Conservation (phyloP, 2,888 invertebrate species). For the Orthosia cruda region DNA sequence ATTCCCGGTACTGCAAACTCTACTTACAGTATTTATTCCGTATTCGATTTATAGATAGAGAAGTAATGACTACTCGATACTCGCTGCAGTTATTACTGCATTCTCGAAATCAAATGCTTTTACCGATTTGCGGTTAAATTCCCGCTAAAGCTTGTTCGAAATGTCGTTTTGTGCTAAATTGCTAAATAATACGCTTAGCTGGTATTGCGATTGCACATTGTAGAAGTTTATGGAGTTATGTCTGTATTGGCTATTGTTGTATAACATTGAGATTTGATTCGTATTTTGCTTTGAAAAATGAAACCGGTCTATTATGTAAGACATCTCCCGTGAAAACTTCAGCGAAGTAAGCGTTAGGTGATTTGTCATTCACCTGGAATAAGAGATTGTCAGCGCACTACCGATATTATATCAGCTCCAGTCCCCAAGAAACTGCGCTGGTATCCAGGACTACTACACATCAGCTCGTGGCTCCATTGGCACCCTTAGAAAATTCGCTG, state of each 20-base stretch:
- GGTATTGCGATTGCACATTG: constrained; percentile 27
- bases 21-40: background rate
- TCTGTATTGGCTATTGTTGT: constrained; percentile 13
- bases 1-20: too few relatives aligned
- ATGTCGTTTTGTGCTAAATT: constrained; percentile 47
- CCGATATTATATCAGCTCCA: too few relatives aligned
- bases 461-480: too few relatives aligned
- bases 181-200: constrained; percentile 49
- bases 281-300: constrained; percentile 19
- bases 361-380: background rate
- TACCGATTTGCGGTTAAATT: constrained; percentile 52
- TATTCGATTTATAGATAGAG: constrained; percentile 56
- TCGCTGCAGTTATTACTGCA: constrained; percentile 53
- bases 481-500: too few relatives aligned
- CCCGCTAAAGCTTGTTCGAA: constrained; percentile 45
- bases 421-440: too few relatives aligned
- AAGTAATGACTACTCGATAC: constrained; percentile 44
- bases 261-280: background rate
- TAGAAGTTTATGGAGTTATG: constrained; percentile 2
- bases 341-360: background rate
- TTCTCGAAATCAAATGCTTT: constrained; percentile 70
- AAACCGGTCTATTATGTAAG: background rate
- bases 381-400: background rate
- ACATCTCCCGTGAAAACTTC: too few relatives aligned
- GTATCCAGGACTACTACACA: too few relatives aligned